phyloP scores from a whole-genome alignment of 1,140 invertebrate species.

The Sitobion miscanthi region DNA sequence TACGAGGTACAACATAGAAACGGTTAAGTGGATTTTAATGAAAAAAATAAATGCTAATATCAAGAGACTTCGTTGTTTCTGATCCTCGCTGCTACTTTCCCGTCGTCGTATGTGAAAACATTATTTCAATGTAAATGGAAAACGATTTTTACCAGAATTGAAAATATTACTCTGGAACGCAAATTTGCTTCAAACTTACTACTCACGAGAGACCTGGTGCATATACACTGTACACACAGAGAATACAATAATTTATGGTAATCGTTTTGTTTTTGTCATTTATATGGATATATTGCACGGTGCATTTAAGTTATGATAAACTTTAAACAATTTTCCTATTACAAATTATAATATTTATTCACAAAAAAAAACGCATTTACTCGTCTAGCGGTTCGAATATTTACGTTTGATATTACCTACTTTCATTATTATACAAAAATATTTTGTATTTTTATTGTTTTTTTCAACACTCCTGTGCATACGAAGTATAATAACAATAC shows the following conservation, averaged over 20 bases:
- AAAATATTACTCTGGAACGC: neutral
- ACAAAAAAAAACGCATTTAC: neutral
- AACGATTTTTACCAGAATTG: neutral
- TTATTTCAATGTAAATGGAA: slow-evolving; percentile 5
- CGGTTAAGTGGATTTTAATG: neutral
- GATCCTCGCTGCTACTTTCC: neutral
- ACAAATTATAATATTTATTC: neutral
- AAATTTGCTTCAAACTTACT: neutral
- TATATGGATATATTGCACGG: neutral
- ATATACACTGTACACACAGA: neutral
- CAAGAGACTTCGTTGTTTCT: neutral
- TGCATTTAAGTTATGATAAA: neutral
- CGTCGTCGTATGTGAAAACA: neutral
- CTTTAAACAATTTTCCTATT: neutral
- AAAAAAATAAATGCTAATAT: neutral
- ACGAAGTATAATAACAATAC: neutral
- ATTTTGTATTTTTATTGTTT: neutral
- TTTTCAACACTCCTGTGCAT: neutral
- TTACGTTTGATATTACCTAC: neutral
- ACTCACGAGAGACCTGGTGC: neutral
- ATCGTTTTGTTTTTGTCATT: neutral
- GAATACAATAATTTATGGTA: slow-evolving; percentile 13
- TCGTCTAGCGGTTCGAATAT: neutral
- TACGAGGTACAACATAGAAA: neutral
- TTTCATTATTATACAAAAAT: neutral